phyloP scores from a whole-genome alignment of 2,888 invertebrate species.

The Pseudococcus jackbeardsleyi region DNA sequence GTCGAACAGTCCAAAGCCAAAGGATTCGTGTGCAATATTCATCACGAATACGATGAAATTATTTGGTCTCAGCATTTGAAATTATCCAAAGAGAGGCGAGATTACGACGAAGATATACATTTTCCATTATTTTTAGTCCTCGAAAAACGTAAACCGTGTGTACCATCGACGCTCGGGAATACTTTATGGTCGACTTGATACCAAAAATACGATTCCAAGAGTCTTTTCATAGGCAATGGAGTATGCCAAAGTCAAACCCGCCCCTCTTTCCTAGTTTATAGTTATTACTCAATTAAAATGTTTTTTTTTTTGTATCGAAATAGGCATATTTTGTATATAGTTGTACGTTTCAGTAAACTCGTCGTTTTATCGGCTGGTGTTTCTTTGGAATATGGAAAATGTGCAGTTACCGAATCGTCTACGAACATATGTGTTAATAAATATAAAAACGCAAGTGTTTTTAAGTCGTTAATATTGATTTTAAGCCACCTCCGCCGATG shows the following conservation, averaged over 20 bases:
- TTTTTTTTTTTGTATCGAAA: not conserved
- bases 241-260: conserved; percentile 42
- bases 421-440: conserved; percentile 14
- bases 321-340: not conserved
- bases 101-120: conserved; percentile 80
- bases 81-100: conserved; percentile 74
- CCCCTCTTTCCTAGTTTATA: conserved; percentile 1
- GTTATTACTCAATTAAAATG: not conserved
- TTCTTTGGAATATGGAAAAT: not conserved
- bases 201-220: not conserved
- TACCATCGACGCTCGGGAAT: not conserved
- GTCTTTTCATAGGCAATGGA: not conserved
- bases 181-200: conserved; percentile 44
- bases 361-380: not conserved
- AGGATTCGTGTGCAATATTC: conserved; percentile 75
- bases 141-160: conserved; percentile 22
- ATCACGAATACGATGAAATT: conserved; percentile 76
- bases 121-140: conserved; percentile 79
- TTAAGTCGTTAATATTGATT: conserved; percentile 1
- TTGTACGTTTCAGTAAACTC: not conserved
- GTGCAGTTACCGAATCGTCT: not conserved
- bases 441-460: conserved; percentile 29
- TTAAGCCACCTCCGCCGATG: not conserved
- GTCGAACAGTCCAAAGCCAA: conserved; percentile 75
- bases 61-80: conserved; percentile 80